A percentile compares a stretch with the other conserved stretches of the same genome.
Conservation (phyloP, 53 echinoderm and acorn worm genomes). For the Apostichopus leukothele region DNA sequence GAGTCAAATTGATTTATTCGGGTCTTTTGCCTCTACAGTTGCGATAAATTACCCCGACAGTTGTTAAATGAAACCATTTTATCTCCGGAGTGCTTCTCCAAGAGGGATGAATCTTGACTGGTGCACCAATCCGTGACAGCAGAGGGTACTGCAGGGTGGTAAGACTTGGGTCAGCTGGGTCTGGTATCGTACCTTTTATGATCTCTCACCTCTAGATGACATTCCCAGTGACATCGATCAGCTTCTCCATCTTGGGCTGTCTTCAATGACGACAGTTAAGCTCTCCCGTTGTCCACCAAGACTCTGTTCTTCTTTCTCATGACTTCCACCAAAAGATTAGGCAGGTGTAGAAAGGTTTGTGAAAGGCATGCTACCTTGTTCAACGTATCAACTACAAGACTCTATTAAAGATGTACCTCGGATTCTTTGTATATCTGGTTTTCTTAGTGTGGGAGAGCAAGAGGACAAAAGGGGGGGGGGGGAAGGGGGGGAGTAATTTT, state of each 20-base stretch:
- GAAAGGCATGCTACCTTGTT: neutral
- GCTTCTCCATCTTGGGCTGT: neutral
- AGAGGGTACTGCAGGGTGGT: neutral
- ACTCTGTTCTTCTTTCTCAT: neutral
- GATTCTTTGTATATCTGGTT: too few relatives aligned
- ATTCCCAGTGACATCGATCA: neutral
- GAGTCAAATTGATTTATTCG: too few relatives aligned
- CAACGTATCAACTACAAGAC: neutral
- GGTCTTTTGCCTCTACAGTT: too few relatives aligned
- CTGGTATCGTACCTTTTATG: conserved; percentile 16
- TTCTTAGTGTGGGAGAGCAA: neutral
- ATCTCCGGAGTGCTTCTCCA: neutral
- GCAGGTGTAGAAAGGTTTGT: neutral
- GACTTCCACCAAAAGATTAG: neutral
- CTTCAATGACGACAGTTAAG: neutral
- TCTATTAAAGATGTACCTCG: too few relatives aligned
- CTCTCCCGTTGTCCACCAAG: neutral
- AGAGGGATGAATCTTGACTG: neutral
- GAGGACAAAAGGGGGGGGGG: neutral
- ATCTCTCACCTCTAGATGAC: conserved; percentile 33
- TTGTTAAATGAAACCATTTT: neutral
- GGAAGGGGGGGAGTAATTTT: neutral
- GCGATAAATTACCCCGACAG: too few relatives aligned
- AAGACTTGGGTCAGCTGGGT: conserved; percentile 27
- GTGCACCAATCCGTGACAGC: neutral